These are phyloP conservation scores for Malthinus seriepunctatus DNA, from an alignment of 2,888 invertebrate genomes.

Conservation along the genomic window DNA sequence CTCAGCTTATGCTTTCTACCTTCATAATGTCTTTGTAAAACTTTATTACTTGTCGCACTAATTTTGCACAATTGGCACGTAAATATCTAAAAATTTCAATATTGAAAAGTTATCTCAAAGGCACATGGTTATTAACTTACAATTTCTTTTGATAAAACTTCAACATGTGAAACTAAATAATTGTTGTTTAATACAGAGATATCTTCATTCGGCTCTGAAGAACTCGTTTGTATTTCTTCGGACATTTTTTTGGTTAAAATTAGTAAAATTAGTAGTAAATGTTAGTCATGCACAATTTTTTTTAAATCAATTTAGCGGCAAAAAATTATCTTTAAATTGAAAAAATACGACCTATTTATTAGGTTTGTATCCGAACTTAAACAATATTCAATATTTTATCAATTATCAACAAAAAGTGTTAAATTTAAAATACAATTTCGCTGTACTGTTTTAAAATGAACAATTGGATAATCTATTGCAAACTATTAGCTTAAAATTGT, in stretches of 20 bases:
- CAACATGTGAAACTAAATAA: not conserved
- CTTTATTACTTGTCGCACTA: constrained; percentile 50
- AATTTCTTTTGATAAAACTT: not conserved
- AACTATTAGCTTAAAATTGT: no score
- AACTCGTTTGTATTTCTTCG: not conserved
- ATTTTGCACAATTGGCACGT: constrained; percentile 51
- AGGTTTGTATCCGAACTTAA: no score
- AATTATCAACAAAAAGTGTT: no score
- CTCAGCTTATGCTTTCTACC: constrained; percentile 51
- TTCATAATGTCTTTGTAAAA: constrained; percentile 49
- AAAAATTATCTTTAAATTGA: no score
- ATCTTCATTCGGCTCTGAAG: not conserved
- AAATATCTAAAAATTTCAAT: constrained; percentile 38
- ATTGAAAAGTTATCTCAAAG: not conserved
- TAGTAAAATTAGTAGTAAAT: not conserved
- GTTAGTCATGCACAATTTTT: no score
- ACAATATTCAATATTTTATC: no score
- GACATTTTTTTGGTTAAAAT: not conserved
- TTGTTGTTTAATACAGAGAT: not conserved
- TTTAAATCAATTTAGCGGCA: no score
- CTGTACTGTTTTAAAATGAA: no score
- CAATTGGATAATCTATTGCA: no score
- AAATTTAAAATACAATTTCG: no score
- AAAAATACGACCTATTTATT: no score
- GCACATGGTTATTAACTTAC: not conserved